Evolutionary conservation across 2,797 vertebrate species (phyloP).

Genomic region (Clamator glandarius): DNA sequence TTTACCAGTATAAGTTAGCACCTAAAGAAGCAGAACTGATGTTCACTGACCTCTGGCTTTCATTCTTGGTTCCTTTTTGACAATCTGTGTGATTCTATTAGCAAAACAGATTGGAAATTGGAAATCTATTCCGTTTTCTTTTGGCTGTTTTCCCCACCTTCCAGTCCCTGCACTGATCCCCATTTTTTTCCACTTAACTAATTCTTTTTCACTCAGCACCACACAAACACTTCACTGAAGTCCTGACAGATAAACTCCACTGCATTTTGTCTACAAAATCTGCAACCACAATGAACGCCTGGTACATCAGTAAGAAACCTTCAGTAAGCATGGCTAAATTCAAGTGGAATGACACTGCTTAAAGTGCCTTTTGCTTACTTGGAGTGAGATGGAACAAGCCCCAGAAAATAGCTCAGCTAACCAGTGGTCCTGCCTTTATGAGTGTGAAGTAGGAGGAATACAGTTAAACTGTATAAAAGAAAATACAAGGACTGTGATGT

Average conservation of each 20-base stretch:
- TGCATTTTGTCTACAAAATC: neutral
- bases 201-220: neutral
- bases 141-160: neutral
- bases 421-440: rapidly evolving
- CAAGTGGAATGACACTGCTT: neutral
- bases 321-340: neutral
- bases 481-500: neutral
- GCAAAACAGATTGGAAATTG: neutral
- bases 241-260: neutral
- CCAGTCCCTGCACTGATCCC: neutral
- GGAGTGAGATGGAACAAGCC: neutral
- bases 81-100: neutral
- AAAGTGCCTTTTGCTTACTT: neutral
- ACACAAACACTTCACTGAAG: neutral
- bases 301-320: neutral
- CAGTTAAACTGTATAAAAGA: neutral
- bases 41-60: neutral
- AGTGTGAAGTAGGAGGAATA: neutral
- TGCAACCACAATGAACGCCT: neutral
- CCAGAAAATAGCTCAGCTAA: neutral
- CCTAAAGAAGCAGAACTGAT: neutral
- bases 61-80: neutral
- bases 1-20: neutral
- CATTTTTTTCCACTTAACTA: neutral
- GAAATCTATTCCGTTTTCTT: neutral